phyloP scores from a whole-genome alignment of 2,797 vertebrate species.

The Rachycentron canadum region DNA sequence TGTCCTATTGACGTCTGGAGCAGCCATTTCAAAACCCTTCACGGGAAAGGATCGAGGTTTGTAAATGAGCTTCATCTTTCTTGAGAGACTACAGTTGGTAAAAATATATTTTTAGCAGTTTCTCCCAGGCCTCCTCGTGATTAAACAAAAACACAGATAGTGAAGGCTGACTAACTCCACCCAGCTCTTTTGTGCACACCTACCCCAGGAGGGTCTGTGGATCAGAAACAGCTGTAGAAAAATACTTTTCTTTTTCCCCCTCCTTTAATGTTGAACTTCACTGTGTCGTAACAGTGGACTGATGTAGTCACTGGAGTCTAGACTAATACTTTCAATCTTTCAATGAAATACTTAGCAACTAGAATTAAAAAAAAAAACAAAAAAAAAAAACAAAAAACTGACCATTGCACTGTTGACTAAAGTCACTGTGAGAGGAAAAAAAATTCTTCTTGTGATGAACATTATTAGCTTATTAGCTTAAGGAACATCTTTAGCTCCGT shows the following conservation, averaged over 20 bases:
- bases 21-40: constrained; percentile 49
- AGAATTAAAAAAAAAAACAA: constrained; percentile 13
- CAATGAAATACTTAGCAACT: constrained; percentile 41
- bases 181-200: constrained; percentile 55
- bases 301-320: constrained; percentile 17
- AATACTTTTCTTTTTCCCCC: constrained; percentile 75
- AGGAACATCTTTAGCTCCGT: constrained; percentile 40
- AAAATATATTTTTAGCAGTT: constrained; percentile 81
- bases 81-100: constrained; percentile 72
- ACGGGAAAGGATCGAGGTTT: constrained; percentile 70
- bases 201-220: constrained; percentile 55
- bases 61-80: constrained; percentile 65
- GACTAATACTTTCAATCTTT: constrained; percentile 49
- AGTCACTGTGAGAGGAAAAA: constrained; percentile 24
- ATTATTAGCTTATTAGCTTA: constrained; percentile 56
- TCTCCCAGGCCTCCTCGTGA: constrained; percentile 61
- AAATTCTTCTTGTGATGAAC: constrained; percentile 27
- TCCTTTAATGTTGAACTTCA: constrained; percentile 31
- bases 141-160: constrained; percentile 59
- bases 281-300: constrained; percentile 28
- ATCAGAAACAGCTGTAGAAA: constrained; percentile 83
- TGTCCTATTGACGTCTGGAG: constrained; percentile 55
- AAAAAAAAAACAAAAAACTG: neutral
- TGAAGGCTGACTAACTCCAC: constrained; percentile 56
- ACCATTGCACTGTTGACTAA: constrained; percentile 22